Base-by-base conservation (phyloP, 2,888 invertebrate genomes). In the Tetranychus truncatus region DNA sequence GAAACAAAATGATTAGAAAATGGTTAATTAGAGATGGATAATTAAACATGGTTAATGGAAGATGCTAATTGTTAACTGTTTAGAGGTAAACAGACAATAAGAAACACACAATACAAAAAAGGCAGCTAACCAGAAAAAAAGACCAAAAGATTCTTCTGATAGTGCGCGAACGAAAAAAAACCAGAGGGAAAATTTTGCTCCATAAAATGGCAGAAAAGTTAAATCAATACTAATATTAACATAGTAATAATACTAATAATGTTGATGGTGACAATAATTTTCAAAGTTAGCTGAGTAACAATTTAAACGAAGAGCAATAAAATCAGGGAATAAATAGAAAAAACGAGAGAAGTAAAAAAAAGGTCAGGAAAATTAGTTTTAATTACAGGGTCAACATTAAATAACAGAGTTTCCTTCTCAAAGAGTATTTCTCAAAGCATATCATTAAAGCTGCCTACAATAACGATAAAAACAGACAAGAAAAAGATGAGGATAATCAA, bases 181-280 rank as follows among this genome's bases (percentile, higher is more conserved):
- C 55, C 9, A 55, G 15, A 55, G 55, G 15, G 15, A 15, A 55
- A 55, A 55, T 15, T 55, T 15, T 15, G 15, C 9, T 15, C 11
- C 55, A 55, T 55, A 55, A 55, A 55, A 55, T 55, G 9, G 55
- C 11, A 55, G 55, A 55, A 55, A 55, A 55, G 55, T 55, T 69
- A 24, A 21, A 69, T 69, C 69, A 24, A 69, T 69, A 24, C 15
- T 69, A 69, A 69, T 24, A 69, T 69, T 69, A 24, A 24, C 69
- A 18, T 69, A 9, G 69, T 69, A 24, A 69, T 24, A 69, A 69
- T 69, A 11, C 11, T 24, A 69, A 24, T 21, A 24, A 21, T 18
- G 69, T 24, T 24, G 11, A 69, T 24, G 69, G 69, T 69, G 69
- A 55, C 55, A 55, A 55, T 55, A 34, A 34, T 34, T 34, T 34